A percentile compares a stretch with the other conserved stretches of the same genome.
Evolutionary conservation across 2,888 invertebrate species (phyloP).

Genomic region (Drosophila macrospina): DNA sequence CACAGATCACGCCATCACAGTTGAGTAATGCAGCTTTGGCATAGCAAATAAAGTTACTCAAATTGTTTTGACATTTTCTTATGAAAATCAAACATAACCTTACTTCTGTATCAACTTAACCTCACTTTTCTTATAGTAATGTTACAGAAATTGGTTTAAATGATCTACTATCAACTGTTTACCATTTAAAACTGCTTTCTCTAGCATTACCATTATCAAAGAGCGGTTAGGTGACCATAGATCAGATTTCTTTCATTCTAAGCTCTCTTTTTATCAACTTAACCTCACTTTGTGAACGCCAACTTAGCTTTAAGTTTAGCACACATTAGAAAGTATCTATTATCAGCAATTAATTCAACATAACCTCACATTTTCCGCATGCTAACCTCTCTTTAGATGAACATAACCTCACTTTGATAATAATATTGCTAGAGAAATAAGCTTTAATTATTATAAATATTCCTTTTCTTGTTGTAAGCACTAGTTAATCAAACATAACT

Average conservation of each 20-base stretch:
- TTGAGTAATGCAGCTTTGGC: constrained; percentile 19
- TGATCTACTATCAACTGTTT: no score
- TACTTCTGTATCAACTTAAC: constrained; percentile 1
- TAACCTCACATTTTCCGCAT: constrained; percentile 6
- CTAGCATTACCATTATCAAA: no score
- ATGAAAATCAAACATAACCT: background rate
- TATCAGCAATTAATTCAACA: background rate
- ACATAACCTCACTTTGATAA: constrained; percentile 15
- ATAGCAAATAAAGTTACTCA: constrained; percentile 1
- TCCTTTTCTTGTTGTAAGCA: no score
- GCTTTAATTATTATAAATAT: background rate
- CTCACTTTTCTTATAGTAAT: no score
- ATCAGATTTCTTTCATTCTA: background rate
- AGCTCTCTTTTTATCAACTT: constrained; percentile 5
- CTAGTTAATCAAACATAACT: no score
- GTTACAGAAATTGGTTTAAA: no score
- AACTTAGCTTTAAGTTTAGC: background rate
- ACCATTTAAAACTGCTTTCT: no score
- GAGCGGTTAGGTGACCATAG: no score
- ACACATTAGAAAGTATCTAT: no score
- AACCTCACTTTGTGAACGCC: background rate
- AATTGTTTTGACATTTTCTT: constrained; percentile 7
- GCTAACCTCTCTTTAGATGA: constrained; percentile 10
- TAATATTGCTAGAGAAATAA: no score
- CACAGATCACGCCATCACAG: constrained; percentile 49